A percentile compares a stretch with the other conserved stretches of the same genome.
These are phyloP conservation scores for Lepidurus couesii DNA, from an alignment of 1,140 invertebrate species.

Conservation along the genomic window DNA sequence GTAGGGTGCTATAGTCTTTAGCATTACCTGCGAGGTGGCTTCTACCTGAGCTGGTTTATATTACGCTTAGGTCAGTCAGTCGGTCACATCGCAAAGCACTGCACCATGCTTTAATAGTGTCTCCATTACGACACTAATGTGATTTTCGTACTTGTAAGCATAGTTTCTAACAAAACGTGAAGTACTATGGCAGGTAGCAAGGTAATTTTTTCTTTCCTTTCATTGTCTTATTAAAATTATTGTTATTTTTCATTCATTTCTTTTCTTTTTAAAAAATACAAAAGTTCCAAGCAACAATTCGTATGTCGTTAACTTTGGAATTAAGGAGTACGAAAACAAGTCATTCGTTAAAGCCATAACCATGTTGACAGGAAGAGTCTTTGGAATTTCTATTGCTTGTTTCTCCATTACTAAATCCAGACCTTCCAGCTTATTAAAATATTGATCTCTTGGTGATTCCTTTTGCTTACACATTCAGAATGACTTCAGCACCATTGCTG, in stretches of 20 bases:
- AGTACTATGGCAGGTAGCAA: neutral
- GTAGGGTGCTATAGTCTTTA: neutral
- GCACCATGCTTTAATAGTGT: neutral
- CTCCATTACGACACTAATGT: neutral
- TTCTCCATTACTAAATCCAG: neutral
- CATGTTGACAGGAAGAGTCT: neutral
- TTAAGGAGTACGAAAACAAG: too few species aligned
- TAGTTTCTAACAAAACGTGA: neutral
- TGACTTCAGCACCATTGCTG: constrained; percentile 3
- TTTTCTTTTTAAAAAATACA: too few species aligned
- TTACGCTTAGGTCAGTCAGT: neutral
- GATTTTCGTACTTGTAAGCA: neutral
- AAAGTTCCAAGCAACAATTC: too few species aligned
- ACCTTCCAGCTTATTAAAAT: neutral
- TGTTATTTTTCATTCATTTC: too few species aligned
- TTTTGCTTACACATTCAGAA: neutral
- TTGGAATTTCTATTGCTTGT: neutral
- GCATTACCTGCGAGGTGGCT: neutral
- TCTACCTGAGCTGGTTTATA: neutral
- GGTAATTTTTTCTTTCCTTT: neutral
- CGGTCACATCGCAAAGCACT: neutral
- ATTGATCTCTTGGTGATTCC: neutral
- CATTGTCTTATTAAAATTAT: neutral
- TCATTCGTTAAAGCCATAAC: too few species aligned
- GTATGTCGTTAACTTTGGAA: too few species aligned